These are phyloP conservation scores for Sisyra nigra DNA, from an alignment of 2,888 invertebrate species.

Conservation along the genomic window DNA sequence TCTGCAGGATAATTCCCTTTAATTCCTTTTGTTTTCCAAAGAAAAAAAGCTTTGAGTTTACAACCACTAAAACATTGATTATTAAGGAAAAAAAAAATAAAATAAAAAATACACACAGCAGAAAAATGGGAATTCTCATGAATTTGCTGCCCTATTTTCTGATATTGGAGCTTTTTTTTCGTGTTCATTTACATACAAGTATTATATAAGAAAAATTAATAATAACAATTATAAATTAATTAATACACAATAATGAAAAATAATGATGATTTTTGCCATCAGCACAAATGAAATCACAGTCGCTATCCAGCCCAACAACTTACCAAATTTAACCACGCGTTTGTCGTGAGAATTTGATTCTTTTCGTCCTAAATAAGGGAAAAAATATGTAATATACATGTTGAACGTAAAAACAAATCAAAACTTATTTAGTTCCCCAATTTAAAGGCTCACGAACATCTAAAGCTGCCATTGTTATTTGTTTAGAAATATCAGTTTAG, in stretches of 20 bases:
- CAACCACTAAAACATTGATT: too few species aligned
- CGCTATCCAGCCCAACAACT: conserved; percentile 38
- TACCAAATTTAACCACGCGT: conserved; percentile 97
- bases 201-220: neutral
- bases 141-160: too few species aligned
- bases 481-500: neutral
- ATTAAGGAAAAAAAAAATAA: too few species aligned
- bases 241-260: conserved; percentile 1
- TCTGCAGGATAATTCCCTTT: too few species aligned
- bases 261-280: conserved; percentile 1
- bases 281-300: conserved; percentile 1
- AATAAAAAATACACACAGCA: too few species aligned
- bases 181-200: neutral
- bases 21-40: too few species aligned
- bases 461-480: neutral
- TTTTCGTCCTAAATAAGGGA: conserved; percentile 83
- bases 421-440: too few species aligned
- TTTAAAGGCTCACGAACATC: too few species aligned
- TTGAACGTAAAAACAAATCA: neutral
- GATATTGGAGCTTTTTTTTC: too few species aligned
- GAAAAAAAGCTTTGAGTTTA: too few species aligned
- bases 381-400: conserved; percentile 17
- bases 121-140: too few species aligned
- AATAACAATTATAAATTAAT: neutral
- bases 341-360: conserved; percentile 95